A percentile compares a stretch with the other conserved stretches of the same genome.
These are phyloP conservation scores for Drosophila ironensis DNA, from an alignment of 1,140 invertebrate species.

Conservation along the genomic window DNA sequence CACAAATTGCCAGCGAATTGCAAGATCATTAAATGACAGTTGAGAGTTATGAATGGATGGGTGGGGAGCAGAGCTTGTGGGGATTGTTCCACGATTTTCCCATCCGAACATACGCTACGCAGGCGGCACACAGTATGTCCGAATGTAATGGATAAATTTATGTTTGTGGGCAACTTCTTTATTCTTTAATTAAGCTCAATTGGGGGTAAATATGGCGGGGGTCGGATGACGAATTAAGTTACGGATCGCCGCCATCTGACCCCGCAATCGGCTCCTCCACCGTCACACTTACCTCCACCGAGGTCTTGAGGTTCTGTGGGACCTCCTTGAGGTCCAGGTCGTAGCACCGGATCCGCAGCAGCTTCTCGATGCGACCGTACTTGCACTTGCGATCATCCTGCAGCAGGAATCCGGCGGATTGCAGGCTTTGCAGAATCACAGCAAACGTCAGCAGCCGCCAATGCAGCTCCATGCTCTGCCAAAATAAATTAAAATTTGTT, in stretches of 20 bases:
- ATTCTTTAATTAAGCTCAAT: constrained; percentile 80
- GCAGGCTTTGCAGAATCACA: constrained; percentile 45
- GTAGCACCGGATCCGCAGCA: constrained; percentile 83
- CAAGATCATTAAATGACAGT: constrained; percentile 22
- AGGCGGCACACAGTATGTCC: neutral
- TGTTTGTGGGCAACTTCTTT: constrained; percentile 56
- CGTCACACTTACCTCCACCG: constrained; percentile 83
- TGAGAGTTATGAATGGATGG: constrained; percentile 14
- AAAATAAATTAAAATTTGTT: constrained; percentile 6
- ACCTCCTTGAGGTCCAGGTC: constrained; percentile 83
- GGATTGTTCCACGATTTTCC: constrained; percentile 1
- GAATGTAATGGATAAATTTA: constrained; percentile 20
- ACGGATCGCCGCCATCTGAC: constrained; percentile 39
- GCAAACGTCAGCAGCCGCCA: constrained; percentile 59
- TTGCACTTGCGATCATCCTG: constrained; percentile 80
- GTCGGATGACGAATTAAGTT: constrained; percentile 47
- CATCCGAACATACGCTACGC: neutral
- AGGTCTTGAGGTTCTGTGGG: constrained; percentile 83
- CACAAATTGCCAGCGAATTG: constrained; percentile 23
- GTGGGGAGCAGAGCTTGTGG: neutral
- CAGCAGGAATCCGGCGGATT: constrained; percentile 44
- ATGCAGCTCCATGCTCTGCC: constrained; percentile 70
- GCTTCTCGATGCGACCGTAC: constrained; percentile 83
- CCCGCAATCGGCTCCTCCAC: neutral
- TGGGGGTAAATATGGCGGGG: constrained; percentile 29